Base-by-base conservation (phyloP, 1,140 invertebrate genomes). In the Drosophila ananassae region DNA sequence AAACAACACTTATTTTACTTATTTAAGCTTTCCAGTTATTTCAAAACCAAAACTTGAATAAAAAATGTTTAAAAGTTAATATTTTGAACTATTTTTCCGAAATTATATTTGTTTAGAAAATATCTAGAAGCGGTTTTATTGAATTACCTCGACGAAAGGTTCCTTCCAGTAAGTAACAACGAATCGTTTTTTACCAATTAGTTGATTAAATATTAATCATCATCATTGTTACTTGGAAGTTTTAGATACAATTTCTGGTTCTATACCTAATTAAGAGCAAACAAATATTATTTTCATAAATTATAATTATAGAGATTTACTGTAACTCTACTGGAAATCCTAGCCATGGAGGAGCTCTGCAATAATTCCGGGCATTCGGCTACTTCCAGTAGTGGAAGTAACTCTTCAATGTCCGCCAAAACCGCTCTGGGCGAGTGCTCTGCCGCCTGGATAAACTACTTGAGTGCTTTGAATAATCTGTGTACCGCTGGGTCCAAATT, bases 371-470 rank as follows among this genome's bases (percentile, higher is more conserved):
- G 77, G 12, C 56, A 59, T 21, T 48, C 76, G 8, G 66, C 78
- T 28, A 75, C 48, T 53, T 75, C 73, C 13, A 76, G 61, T 39
- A 79, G 76, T 50, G 74, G 80, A 9, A 84, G 80, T 34, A 78
- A 68, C 8, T 84, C 81, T 21, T 83, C 81, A 32, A 69, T 85
- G 51, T 85, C 81, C 5, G 73, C 76, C 13, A 85, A 82, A 50
- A 76, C 72, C 3, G 62, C 73, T 0, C 30, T 77, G 21, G 63
- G 63, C 57, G 94, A 95, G 77, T 95, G 94, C 89, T 92, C 95
- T 46, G 93, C 93, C 58, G 94, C 93, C 80, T 95, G 94, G 94
- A 92, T 95, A 7, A 92, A 92, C 73, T 95, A 95, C 25, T 67
- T 80, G 22, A 77, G 76, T 54, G 64, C 71, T 46, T 41, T 89